Conservation (phyloP, 2,888 invertebrate genomes). For the Eumacrocentrus americanus region DNA sequence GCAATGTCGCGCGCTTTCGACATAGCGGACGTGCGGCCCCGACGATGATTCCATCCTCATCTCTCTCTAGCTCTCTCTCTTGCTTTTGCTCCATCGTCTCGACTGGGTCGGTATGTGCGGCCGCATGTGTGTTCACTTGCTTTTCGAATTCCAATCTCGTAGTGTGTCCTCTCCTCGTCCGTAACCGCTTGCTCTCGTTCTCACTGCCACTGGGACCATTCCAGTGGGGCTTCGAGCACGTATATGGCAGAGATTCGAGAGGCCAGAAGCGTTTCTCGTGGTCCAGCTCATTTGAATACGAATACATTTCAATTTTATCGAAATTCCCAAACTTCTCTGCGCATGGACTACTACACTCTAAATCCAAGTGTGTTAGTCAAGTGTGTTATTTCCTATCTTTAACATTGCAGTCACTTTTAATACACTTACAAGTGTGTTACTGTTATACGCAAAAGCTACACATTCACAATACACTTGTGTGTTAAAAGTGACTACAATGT, state of each 20-base stretch:
- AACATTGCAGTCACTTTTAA: no score
- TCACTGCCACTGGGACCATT: background rate
- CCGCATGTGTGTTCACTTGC: conserved; percentile 15
- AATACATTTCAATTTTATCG: conserved; percentile 46
- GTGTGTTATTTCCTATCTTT: no score
- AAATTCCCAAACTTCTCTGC: conserved; percentile 37
- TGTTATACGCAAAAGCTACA: no score
- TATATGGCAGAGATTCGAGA: conserved; percentile 19
- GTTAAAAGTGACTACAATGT: no score
- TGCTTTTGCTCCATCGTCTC: no score
- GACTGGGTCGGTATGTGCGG: conserved; percentile 16
- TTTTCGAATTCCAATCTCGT: conserved; percentile 36
- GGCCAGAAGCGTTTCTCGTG: conserved; percentile 25
- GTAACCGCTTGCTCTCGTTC: conserved; percentile 19
- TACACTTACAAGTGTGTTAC: background rate
- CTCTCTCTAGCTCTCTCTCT: conserved; percentile 15
- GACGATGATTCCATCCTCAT: conserved; percentile 2
- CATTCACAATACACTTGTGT: background rate
- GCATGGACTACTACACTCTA: conserved; percentile 13
- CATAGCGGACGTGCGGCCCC: conserved; percentile 20
- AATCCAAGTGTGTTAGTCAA: no score
- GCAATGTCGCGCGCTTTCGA: conserved; percentile 6
- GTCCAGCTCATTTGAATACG: conserved; percentile 46
- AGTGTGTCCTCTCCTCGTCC: conserved; percentile 30
- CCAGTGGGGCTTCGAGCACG: background rate